A percentile compares a stretch with the other conserved stretches of the same genome.
Evolutionary conservation across 2,888 invertebrate genomes (phyloP).

Genomic region (Epistrophe eligans): DNA sequence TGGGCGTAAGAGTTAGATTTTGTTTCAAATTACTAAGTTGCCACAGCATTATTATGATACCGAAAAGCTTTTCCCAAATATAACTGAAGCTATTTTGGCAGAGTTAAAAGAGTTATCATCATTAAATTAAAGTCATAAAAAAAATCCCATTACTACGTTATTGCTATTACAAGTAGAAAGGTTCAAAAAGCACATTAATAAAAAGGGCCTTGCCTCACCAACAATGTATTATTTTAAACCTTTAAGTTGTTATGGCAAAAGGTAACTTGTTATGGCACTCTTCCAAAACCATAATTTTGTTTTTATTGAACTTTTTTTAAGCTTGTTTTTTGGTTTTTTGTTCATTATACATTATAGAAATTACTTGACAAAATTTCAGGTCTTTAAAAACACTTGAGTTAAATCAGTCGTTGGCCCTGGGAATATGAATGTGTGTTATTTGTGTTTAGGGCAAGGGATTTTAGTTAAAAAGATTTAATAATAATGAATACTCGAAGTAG

Average conservation of each 20-base stretch:
- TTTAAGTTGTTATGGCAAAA: conserved; percentile 2
- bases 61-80: neutral
- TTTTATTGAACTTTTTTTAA: neutral
- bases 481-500: conserved; percentile 73
- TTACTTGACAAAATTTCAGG: conserved; percentile 5
- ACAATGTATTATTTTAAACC: neutral
- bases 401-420: conserved; percentile 18
- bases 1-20: neutral
- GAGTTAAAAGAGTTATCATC: neutral
- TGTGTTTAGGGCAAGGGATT: conserved; percentile 22
- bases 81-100: neutral
- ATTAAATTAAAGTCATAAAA: neutral
- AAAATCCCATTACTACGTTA: neutral
- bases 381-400: neutral
- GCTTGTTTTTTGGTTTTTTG: neutral
- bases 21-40: neutral
- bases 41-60: neutral
- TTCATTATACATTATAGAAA: neutral
- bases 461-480: conserved; percentile 65
- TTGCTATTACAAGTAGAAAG: neutral
- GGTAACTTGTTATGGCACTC: neutral
- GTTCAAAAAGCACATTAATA: neutral
- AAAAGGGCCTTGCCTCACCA: neutral
- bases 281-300: neutral
- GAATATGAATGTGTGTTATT: neutral